phyloP scores from a whole-genome alignment of 2,113 vertebrate species.

The Poeciliopsis prolifica region DNA sequence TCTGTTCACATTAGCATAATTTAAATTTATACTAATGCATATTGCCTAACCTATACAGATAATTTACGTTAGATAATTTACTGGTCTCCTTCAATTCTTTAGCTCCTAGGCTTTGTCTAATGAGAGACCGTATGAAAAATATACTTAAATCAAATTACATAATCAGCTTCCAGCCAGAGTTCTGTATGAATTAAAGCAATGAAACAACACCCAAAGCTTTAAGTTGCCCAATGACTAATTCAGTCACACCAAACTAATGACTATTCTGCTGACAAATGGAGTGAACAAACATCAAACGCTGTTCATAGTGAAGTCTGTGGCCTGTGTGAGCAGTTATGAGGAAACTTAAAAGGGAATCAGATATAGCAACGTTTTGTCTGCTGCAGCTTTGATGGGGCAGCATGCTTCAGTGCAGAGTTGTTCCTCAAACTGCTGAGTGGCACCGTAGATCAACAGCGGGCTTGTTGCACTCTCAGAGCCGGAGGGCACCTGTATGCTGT shows the following conservation, averaged over 20 bases:
- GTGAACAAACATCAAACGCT: background rate
- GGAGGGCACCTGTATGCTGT: slow-evolving; percentile 21
- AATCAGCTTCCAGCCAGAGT: background rate
- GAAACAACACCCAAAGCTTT: background rate
- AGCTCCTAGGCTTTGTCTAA: background rate
- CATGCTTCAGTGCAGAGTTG: slow-evolving; percentile 3
- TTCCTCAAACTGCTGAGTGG: slow-evolving; percentile 6
- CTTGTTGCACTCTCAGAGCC: slow-evolving; percentile 37
- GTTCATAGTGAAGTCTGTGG: background rate
- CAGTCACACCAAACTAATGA: background rate
- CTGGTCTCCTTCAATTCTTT: background rate
- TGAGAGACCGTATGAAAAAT: background rate
- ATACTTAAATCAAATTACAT: background rate
- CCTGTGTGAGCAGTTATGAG: background rate
- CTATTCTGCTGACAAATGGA: background rate
- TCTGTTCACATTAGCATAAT: background rate
- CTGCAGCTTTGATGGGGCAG: slow-evolving; percentile 11
- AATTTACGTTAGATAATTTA: background rate
- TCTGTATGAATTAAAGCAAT: background rate
- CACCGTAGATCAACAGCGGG: slow-evolving; percentile 48
- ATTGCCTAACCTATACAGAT: background rate
- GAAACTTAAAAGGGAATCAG: slow-evolving; percentile 1
- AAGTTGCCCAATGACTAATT: background rate
- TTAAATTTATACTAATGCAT: background rate
- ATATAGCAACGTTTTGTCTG: slow-evolving; percentile 5